phyloP scores from a whole-genome alignment of 1,140 invertebrate genomes.

The Argopecten irradians region DNA sequence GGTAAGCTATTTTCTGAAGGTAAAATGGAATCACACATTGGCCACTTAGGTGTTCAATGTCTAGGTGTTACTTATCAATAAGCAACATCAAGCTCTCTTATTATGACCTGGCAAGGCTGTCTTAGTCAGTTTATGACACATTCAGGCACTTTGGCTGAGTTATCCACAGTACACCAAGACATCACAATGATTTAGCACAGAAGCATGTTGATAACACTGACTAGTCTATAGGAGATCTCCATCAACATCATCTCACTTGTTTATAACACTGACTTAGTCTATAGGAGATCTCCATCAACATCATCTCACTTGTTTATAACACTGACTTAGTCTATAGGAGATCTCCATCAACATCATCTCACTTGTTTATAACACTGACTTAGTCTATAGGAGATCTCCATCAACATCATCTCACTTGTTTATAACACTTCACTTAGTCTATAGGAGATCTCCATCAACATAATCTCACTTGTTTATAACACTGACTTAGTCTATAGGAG shows the following conservation, averaged over 20 bases:
- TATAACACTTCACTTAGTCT: background rate
- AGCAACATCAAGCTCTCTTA: background rate
- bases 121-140: too few species aligned
- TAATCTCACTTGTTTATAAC: background rate
- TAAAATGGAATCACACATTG: too few species aligned
- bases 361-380: background rate
- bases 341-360: background rate
- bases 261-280: background rate
- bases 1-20: too few species aligned
- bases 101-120: background rate
- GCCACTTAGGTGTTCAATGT: too few species aligned
- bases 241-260: background rate
- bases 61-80: background rate
- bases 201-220: too few species aligned
- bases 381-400: background rate
- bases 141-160: too few species aligned
- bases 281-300: background rate
- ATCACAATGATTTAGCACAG: background rate
- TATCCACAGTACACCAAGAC: too few species aligned
- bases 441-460: background rate
- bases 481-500: background rate
- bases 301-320: background rate
- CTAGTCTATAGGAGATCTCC: background rate
- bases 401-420: background rate
- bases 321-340: background rate